Percentiles rank a stretch among this genome's conserved stretches.
Conservation (phyloP, 2,888 invertebrate genomes). For the Clistopyga incitator region DNA sequence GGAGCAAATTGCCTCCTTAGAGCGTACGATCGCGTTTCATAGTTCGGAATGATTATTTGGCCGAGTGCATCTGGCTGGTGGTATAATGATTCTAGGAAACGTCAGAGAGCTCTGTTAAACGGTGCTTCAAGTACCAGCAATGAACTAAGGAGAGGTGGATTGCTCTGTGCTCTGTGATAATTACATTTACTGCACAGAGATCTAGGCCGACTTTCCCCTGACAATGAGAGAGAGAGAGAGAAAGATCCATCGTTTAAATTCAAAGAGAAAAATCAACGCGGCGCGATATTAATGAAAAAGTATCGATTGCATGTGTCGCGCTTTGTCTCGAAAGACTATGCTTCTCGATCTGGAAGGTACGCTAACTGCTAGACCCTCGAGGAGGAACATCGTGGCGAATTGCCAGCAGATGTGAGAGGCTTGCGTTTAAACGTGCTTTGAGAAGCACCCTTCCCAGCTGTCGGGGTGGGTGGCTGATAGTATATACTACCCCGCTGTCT, state of each 20-base stretch:
- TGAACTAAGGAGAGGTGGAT: constrained; percentile 37
- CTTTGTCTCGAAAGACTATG: constrained; percentile 23
- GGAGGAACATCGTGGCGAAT: constrained; percentile 65
- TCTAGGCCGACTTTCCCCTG: not conserved
- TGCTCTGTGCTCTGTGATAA: constrained; percentile 4
- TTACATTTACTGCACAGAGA: not conserved
- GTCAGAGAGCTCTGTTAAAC: constrained; percentile 44
- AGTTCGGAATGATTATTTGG: constrained; percentile 63
- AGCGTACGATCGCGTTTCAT: constrained; percentile 61
- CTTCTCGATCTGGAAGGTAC: constrained; percentile 51
- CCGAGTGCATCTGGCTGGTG: constrained; percentile 61
- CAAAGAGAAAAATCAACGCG: constrained; percentile 6
- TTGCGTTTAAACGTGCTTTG: constrained; percentile 68
- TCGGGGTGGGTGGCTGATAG: constrained; percentile 55
- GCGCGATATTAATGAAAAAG: constrained; percentile 12
- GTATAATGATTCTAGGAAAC: constrained; percentile 60
- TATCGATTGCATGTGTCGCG: constrained; percentile 37
- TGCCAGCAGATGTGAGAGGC: constrained; percentile 68
- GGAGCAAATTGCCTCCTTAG: constrained; percentile 64
- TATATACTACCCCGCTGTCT: constrained; percentile 42
- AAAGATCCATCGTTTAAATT: not conserved
- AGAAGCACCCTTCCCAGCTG: constrained; percentile 61
- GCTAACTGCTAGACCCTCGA: constrained; percentile 59
- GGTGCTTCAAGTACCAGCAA: constrained; percentile 19
- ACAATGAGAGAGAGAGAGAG: too few species aligned